Conservation (phyloP, 2,113 vertebrate species). For the Oceanites oceanicus region DNA sequence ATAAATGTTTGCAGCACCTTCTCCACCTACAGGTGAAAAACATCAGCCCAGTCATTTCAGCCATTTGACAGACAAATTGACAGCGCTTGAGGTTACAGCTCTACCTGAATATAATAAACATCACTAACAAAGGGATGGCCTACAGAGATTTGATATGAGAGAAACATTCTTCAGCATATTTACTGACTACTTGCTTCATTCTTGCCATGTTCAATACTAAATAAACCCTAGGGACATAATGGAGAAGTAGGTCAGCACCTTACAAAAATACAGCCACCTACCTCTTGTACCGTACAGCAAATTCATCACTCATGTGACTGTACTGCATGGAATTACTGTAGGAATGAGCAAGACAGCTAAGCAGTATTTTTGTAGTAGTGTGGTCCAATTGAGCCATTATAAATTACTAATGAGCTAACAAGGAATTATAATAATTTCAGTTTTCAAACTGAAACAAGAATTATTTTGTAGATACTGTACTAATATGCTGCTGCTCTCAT, state of each 20-base stretch:
- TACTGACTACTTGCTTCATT: neutral
- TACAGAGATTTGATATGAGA: neutral
- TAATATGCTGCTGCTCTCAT: neutral
- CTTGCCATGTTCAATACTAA: neutral
- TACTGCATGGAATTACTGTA: neutral
- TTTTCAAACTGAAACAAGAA: neutral
- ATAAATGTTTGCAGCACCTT: neutral
- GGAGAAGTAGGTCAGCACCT: neutral
- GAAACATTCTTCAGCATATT: neutral
- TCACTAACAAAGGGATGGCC: neutral
- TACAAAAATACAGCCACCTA: neutral
- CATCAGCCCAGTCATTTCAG: neutral
- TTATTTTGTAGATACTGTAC: neutral
- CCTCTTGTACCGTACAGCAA: neutral
- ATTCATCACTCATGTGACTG: neutral
- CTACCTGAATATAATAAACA: neutral
- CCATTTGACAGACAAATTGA: neutral
- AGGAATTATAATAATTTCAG: neutral
- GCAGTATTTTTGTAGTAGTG: neutral
- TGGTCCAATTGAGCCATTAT: neutral
- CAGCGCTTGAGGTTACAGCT: neutral
- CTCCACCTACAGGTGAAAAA: neutral
- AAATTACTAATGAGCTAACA: neutral
- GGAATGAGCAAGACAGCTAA: neutral
- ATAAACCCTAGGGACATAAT: neutral